A percentile compares a stretch with the other conserved stretches of the same genome.
These are phyloP conservation scores for Corynorhinus townsendii DNA, from an alignment of 2,113 vertebrate species.

Conservation along the genomic window DNA sequence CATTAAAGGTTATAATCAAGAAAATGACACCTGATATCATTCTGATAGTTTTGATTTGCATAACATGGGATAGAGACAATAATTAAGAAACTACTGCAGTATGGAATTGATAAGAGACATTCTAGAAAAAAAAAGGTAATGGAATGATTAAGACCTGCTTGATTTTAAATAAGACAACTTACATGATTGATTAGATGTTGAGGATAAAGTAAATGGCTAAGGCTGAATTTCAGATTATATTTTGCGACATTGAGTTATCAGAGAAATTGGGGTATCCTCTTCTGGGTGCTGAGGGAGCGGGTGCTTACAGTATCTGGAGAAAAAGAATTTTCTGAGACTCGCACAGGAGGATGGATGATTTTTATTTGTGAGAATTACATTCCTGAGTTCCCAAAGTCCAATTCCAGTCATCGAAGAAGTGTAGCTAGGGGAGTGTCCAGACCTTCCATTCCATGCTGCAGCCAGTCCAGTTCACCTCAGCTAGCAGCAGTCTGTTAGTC, in stretches of 20 bases:
- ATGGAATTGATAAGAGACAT: neutral
- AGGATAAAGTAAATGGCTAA: neutral
- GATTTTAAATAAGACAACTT: neutral
- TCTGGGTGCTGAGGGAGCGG: too few species aligned
- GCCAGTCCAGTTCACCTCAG: too few species aligned
- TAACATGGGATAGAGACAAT: neutral
- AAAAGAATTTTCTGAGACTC: too few species aligned
- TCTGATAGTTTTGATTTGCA: neutral
- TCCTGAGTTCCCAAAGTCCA: too few species aligned
- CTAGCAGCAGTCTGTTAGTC: too few species aligned
- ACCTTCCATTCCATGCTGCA: too few species aligned
- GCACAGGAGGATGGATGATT: too few species aligned
- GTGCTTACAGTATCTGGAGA: too few species aligned
- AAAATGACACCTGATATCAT: neutral
- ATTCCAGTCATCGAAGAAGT: too few species aligned
- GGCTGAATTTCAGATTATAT: neutral
- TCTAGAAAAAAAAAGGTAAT: neutral
- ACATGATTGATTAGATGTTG: neutral
- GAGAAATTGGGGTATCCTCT: too few species aligned
- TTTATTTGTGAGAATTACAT: too few species aligned
- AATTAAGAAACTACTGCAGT: neutral
- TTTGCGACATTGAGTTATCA: neutral
- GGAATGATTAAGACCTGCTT: neutral
- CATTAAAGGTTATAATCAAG: neutral
- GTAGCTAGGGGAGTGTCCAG: too few species aligned